Evolutionary conservation across 2,797 vertebrate species (phyloP).

Genomic region (Selene dorsalis): DNA sequence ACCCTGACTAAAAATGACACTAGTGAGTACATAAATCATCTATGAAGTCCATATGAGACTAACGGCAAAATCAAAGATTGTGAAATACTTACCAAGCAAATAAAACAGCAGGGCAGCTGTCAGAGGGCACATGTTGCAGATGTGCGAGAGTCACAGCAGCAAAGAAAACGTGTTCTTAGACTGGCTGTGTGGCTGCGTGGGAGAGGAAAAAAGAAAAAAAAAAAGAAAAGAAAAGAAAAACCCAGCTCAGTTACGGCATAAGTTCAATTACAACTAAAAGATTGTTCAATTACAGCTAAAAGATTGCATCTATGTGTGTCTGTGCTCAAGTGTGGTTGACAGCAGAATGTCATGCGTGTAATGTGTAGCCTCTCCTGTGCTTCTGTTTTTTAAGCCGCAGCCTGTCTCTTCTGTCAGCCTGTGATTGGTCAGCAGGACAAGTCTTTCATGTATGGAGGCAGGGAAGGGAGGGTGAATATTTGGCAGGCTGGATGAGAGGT

Average conservation of each 20-base stretch:
- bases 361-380: conserved; percentile 35
- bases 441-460: conserved; percentile 10
- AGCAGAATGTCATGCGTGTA: conserved; percentile 28
- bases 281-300: background rate
- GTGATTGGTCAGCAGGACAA: conserved; percentile 66
- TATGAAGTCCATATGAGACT: too few species aligned
- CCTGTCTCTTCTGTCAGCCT: conserved; percentile 40
- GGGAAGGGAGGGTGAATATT: conserved; percentile 40
- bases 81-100: conserved; percentile 79
- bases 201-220: background rate
- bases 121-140: conserved; percentile 76
- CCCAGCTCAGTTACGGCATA: background rate
- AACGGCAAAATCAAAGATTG: background rate
- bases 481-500: conserved; percentile 14
- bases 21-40: background rate
- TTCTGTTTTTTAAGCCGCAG: conserved; percentile 39
- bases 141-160: conserved; percentile 25
- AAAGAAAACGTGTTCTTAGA: background rate
- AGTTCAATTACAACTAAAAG: background rate
- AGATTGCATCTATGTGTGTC: conserved; percentile 18
- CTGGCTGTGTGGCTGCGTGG: background rate
- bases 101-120: conserved; percentile 65
- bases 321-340: conserved; percentile 18
- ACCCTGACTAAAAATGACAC: background rate
- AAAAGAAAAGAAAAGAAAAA: too few species aligned